Evolutionary conservation across 2,797 vertebrate species (phyloP).

Genomic region (Labeo calbasu): DNA sequence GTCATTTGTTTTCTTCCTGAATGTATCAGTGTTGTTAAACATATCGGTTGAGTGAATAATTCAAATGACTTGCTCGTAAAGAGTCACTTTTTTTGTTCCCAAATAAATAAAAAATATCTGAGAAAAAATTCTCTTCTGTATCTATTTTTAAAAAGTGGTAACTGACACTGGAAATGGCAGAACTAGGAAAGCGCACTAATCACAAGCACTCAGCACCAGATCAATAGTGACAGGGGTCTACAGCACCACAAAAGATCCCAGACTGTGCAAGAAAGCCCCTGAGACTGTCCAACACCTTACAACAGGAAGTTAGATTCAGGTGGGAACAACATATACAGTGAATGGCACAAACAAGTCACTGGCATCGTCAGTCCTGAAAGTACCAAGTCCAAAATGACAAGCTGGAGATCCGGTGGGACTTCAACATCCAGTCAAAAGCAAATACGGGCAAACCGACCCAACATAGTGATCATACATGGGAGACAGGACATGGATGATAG

Average conservation of each 20-base stretch:
- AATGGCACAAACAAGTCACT: constrained; percentile 8
- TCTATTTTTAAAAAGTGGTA: not conserved
- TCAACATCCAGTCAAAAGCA: constrained; percentile 10
- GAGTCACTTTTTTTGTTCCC: not conserved
- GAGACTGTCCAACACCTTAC: constrained; percentile 5
- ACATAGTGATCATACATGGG: not conserved
- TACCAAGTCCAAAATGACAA: constrained; percentile 7
- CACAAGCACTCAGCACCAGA: constrained; percentile 16
- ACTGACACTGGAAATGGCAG: constrained; percentile 14
- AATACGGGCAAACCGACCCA: not conserved
- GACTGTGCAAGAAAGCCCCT: not conserved
- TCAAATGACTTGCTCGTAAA: not conserved
- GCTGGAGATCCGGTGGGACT: not conserved
- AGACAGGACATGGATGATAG: not conserved
- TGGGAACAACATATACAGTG: constrained; percentile 1
- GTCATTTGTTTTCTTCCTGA: not conserved
- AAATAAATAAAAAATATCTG: not conserved
- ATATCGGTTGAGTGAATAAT: not conserved
- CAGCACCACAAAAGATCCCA: constrained; percentile 15
- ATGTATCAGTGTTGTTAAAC: not conserved
- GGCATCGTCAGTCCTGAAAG: not conserved
- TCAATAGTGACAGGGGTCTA: constrained; percentile 42
- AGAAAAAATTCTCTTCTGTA: not conserved
- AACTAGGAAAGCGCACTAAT: constrained; percentile 20
- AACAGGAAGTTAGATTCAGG: constrained; percentile 2